These are phyloP conservation scores for Eupithecia inturbata DNA, from an alignment of 2,888 invertebrate genomes.

Conservation along the genomic window DNA sequence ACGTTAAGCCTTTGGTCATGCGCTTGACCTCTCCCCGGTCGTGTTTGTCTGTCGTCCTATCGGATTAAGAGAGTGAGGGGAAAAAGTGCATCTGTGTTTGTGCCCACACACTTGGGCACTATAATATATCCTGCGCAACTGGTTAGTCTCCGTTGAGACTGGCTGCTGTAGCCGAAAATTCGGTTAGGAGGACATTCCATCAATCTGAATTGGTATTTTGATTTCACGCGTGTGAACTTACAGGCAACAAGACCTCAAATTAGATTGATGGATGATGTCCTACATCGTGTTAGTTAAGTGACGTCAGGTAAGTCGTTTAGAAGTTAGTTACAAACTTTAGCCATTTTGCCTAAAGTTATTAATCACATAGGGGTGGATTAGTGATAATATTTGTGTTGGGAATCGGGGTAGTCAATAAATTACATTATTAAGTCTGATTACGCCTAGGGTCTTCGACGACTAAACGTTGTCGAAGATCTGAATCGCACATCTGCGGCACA, in stretches of 20 bases:
- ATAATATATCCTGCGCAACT: no score
- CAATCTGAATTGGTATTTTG: background rate
- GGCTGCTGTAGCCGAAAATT: no score
- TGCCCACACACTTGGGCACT: no score
- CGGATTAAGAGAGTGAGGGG: no score
- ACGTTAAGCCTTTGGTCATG: no score
- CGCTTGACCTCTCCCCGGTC: no score
- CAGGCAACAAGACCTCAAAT: no score
- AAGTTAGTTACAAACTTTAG: constrained; percentile 11
- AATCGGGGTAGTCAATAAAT: background rate
- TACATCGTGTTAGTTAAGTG: background rate
- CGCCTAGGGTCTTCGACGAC: background rate
- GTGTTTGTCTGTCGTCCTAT: no score
- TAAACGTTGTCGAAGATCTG: background rate
- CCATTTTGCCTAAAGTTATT: background rate
- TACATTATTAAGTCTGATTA: background rate
- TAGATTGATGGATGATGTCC: no score
- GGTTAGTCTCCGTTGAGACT: no score
- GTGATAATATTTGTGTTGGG: background rate
- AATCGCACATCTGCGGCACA: background rate
- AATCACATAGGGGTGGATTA: constrained; percentile 1
- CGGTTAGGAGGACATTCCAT: no score
- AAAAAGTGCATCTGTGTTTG: no score
- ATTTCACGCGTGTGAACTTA: background rate
- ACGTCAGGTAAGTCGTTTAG: constrained; percentile 7